Percentiles rank a stretch among this genome's conserved stretches.
These are phyloP conservation scores for Halesus radiatus DNA, from an alignment of 1,140 invertebrate species.

Conservation along the genomic window DNA sequence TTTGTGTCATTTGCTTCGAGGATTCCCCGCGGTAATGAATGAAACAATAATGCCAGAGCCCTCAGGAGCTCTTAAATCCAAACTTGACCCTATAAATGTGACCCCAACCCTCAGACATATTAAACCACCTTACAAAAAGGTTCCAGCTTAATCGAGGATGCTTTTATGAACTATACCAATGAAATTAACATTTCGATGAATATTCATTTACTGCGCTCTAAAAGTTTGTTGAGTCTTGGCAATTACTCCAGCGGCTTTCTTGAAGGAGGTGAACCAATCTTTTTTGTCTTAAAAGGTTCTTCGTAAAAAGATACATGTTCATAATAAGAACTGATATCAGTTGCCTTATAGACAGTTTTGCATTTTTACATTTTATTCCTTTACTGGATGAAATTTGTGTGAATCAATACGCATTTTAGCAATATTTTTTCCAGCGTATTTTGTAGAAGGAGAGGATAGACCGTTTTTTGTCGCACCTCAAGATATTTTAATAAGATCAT, in stretches of 20 bases:
- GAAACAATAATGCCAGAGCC: constrained; percentile 25
- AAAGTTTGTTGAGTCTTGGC: background rate
- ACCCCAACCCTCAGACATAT: background rate
- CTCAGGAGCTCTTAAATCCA: constrained; percentile 14
- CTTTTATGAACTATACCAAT: too few relatives aligned
- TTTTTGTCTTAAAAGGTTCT: constrained; percentile 31
- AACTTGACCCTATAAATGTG: background rate
- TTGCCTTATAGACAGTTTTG: too few relatives aligned
- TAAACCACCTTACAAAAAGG: background rate
- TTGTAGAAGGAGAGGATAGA: constrained; percentile 20
- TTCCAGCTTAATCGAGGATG: too few relatives aligned
- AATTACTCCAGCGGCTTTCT: constrained; percentile 36
- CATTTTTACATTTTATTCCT: too few relatives aligned
- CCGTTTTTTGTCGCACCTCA: constrained; percentile 42
- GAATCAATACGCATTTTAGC: too few relatives aligned
- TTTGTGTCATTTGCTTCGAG: constrained; percentile 44
- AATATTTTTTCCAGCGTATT: too few relatives aligned
- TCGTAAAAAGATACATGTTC: background rate
- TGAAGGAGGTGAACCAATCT: constrained; percentile 5
- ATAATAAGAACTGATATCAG: too few relatives aligned
- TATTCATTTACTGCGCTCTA: background rate
- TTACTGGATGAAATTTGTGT: too few relatives aligned
- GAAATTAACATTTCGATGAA: background rate
- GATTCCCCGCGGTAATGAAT: constrained; percentile 37
- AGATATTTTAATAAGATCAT: constrained; percentile 54